phyloP scores from a whole-genome alignment of 2,888 invertebrate genomes.

The Schizaphis graminum region DNA sequence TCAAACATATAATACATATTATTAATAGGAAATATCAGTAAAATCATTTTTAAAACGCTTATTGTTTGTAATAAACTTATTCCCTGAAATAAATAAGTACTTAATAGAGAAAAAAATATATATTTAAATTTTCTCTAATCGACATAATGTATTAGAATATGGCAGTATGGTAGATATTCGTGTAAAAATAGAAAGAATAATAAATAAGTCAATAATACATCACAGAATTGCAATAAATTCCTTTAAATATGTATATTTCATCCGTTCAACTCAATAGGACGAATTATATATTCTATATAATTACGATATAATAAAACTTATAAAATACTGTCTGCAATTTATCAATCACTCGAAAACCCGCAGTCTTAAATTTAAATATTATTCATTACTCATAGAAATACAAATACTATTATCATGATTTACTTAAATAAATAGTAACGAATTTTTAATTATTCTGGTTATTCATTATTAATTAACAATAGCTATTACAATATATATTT shows the following conservation, averaged over 20 bases:
- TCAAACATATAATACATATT: neutral
- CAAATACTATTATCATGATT: neutral
- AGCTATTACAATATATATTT: neutral
- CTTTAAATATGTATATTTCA: neutral
- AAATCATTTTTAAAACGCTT: constrained; percentile 1
- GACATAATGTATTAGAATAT: neutral
- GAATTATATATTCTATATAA: neutral
- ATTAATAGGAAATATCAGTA: neutral
- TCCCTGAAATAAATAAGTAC: neutral
- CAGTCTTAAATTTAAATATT: neutral
- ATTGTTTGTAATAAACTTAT: neutral
- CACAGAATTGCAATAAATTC: neutral
- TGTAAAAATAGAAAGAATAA: neutral
- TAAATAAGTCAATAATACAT: constrained; percentile 8
- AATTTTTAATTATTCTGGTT: neutral
- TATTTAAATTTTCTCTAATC: neutral
- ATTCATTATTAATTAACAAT: neutral
- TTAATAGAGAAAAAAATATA: neutral
- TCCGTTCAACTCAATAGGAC: neutral
- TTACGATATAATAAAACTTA: neutral
- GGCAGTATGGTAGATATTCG: neutral
- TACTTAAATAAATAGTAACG: neutral
- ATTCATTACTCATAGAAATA: neutral
- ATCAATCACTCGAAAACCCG: neutral
- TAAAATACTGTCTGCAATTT: neutral